Evolutionary conservation across 1,140 invertebrate genomes (phyloP).

Genomic region (Drosophila baimaii): DNA sequence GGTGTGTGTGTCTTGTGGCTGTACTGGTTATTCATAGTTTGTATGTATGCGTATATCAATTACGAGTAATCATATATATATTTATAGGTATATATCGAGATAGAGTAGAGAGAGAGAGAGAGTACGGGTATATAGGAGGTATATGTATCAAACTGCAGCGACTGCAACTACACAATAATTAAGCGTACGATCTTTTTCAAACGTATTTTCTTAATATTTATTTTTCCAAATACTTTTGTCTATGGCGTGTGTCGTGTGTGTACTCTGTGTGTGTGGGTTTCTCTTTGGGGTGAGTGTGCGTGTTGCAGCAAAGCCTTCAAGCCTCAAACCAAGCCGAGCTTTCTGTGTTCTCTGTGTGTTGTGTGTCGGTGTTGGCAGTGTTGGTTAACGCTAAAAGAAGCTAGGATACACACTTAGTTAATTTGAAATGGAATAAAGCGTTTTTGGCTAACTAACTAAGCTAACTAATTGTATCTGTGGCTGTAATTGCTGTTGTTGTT

Average conservation of each 20-base stretch:
- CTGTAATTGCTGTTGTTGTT: slow-evolving; percentile 43
- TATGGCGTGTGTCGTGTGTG: slow-evolving; percentile 15
- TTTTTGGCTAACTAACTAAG: slow-evolving; percentile 74
- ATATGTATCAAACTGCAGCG: slow-evolving; percentile 59
- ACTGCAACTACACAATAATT: slow-evolving; percentile 55
- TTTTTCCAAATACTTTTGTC: slow-evolving; percentile 32
- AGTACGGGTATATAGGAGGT: slow-evolving; percentile 45
- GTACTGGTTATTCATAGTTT: slow-evolving; percentile 37
- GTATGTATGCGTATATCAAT: slow-evolving; percentile 46
- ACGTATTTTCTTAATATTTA: slow-evolving; percentile 33
- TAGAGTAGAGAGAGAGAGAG: slow-evolving; percentile 46
- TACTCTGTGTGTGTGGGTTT: neutral
- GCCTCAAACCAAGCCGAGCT: slow-evolving; percentile 44
- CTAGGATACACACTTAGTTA: slow-evolving; percentile 78
- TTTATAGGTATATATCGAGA: slow-evolving; percentile 38
- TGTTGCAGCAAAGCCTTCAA: slow-evolving; percentile 48
- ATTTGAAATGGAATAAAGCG: slow-evolving; percentile 73
- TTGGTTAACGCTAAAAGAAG: slow-evolving; percentile 71
- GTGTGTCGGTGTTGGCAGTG: slow-evolving; percentile 35
- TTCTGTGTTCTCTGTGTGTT: slow-evolving; percentile 22
- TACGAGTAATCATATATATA: slow-evolving; percentile 49
- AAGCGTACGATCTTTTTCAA: slow-evolving; percentile 63
- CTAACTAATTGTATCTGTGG: slow-evolving; percentile 54
- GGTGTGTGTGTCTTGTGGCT: slow-evolving; percentile 16
- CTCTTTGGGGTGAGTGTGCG: slow-evolving; percentile 22